These are phyloP conservation scores for Temnothorax longispinosus DNA, from an alignment of 1,140 invertebrate species.

Conservation along the genomic window DNA sequence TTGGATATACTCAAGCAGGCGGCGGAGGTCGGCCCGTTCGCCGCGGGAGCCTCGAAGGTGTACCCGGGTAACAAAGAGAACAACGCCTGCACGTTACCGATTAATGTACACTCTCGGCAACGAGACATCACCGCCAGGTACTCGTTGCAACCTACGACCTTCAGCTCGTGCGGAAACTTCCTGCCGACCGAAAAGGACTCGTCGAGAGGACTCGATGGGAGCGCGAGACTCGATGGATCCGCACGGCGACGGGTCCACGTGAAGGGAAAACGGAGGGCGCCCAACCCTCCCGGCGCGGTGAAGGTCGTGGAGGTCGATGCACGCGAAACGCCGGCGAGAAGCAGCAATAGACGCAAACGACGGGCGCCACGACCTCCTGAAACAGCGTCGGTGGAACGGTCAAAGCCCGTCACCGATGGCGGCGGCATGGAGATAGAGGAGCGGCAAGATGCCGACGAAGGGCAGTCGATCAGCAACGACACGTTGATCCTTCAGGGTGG, in stretches of 20 bases:
- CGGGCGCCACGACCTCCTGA: constrained; percentile 88
- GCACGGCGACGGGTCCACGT: constrained; percentile 87
- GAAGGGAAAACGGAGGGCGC: constrained; percentile 91
- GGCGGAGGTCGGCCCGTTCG: constrained; percentile 86
- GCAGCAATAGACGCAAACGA: constrained; percentile 86
- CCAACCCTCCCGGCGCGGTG: constrained; percentile 87
- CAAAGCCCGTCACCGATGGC: constrained; percentile 47
- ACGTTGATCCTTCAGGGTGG: constrained; percentile 82
- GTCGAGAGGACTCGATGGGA: constrained; percentile 79
- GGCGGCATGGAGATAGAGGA: constrained; percentile 70
- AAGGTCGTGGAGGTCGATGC: constrained; percentile 70
- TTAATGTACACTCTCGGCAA: constrained; percentile 67
- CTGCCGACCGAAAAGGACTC: constrained; percentile 75
- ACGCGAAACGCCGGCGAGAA: constrained; percentile 65
- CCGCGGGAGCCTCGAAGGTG: constrained; percentile 85
- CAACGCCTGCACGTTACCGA: constrained; percentile 75
- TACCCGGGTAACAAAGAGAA: constrained; percentile 72
- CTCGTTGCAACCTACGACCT: constrained; percentile 83
- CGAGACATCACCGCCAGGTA: constrained; percentile 78
- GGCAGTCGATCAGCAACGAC: constrained; percentile 80
- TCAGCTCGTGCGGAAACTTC: constrained; percentile 86
- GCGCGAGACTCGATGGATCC: constrained; percentile 85
- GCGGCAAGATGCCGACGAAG: constrained; percentile 34
- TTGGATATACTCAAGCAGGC: constrained; percentile 78
- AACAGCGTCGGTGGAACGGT: constrained; percentile 24